phyloP scores from a whole-genome alignment of 2,113 vertebrate genomes.

The Gopherus flavomarginatus region DNA sequence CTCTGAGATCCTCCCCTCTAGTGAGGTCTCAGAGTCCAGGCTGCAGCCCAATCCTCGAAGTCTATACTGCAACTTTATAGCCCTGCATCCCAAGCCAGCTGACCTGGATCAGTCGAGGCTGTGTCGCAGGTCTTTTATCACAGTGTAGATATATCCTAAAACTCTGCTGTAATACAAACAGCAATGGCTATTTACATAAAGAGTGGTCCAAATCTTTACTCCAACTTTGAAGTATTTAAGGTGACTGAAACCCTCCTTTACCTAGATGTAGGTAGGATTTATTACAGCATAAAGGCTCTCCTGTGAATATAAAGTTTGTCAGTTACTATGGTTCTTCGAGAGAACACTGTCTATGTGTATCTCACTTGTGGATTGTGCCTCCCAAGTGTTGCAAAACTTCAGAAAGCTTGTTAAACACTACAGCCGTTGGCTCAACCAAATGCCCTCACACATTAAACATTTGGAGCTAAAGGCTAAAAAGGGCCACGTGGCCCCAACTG shows the following conservation, averaged over 20 bases:
- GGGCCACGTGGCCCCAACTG: background rate
- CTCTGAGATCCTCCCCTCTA: no score
- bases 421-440: background rate
- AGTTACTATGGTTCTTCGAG: background rate
- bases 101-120: background rate
- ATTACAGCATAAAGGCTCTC: background rate
- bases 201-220: no score
- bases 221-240: no score
- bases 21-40: no score
- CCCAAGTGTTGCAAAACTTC: background rate
- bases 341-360: background rate
- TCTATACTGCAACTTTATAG: background rate
- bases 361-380: background rate
- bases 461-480: background rate
- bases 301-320: background rate
- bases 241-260: background rate
- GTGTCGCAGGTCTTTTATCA: background rate
- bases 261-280: background rate
- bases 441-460: background rate
- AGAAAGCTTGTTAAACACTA: background rate
- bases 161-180: background rate
- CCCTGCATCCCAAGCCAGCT: background rate
- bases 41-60: background rate
- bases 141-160: background rate
- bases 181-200: background rate